Evolutionary conservation across 2,888 invertebrate genomes (phyloP), one percentile per base, ranked within the genome.

Genomic region (Acleris sparsana): DNA sequence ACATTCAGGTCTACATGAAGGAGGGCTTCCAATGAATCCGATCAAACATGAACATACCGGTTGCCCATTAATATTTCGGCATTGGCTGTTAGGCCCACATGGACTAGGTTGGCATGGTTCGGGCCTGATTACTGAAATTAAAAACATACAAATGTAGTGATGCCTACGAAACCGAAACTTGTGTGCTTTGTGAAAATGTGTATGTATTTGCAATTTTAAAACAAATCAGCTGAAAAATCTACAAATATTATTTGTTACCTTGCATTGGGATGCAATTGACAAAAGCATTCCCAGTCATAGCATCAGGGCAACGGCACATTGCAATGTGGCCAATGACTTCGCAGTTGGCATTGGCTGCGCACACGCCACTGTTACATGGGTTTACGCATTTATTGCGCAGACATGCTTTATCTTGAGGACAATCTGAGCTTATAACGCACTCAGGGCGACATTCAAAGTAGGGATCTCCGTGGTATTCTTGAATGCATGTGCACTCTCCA

Each of bases 21-120:
- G 97, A 49, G 97, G 97, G 72, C 93, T 94, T 70, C 97, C 97
- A 53, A 95, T 93, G 79, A 93, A 97, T 69, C 95, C 95, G 59
- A 93, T 85, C 63, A 96, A 90, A 82, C 95, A 96, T 58, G 95
- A 96, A 85, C 95, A 96, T 25, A 94, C 95, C 44, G 95, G 95
- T 87, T 96, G 96, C 59, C 93, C 94, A 84, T 96, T 96, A 66
- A 95, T 93, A 77, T 94, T 94, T 70, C 95, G 93, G 81, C 96
- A 97, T 83, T 95, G 95, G 79, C 96, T 96, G 80, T 96, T 96
- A 0, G 96, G 95, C 57, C 97, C 97, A 83, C 97, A 97, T 0
- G 97, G 97, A 59, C 82, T 96, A 89, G 83, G 92, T 83, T 79
- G 87, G 80, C 80, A 93, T 63, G 83, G 93, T 72, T 83, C 81